Evolutionary conservation across 53 echinoderm and acorn worm species (phyloP), one percentile per base, ranked within the genome.

Genomic region (Apostichopus leukothele): DNA sequence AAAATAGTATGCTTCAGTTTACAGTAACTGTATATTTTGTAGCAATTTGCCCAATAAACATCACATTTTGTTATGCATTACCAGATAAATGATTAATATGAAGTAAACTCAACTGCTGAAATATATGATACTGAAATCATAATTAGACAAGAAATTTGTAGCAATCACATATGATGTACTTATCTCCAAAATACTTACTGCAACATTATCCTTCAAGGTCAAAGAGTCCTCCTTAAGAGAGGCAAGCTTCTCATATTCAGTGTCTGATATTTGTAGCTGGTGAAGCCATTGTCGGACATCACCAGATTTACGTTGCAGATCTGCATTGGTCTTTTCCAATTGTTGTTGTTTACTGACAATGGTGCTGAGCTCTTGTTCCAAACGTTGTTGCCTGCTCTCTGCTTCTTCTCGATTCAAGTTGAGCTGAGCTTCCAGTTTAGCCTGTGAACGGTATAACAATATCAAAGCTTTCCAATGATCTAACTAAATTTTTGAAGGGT

Each of bases 401-500:
- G 96, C 89, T 9, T 90, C 90, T 23, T 96, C 94, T 78, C 92
- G 83, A 88, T 97, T 91, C 63, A 97, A 81, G 75, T 92, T 95
- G 53, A 97, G 90, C 85, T 97, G 95, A 3, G 95, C 91, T 75
- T 97, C 95, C 13, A 97, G 80, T 84, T 94, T 97, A 55, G 97
- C 97, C 94, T 96, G 91, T 50, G 66, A 22, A 85, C 13, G 57
- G 23, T 7, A 16, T 7, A 83, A 8, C 19, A 79, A 79, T 51
- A 16, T 74, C 74, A 25, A 74, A 39, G 39, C 14, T 74, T 74
- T 7, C 20, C 20, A 7, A 25, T 0, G 13, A 16, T n/a, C 68
- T 67, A 3, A 67, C 4, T 3, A 5, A 67, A 67, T 0, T 67
- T 16, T n/a, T 16, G 68, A 67, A 67, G 1, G 1, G 0, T 67